A percentile compares a stretch with the other conserved stretches of the same genome.
These are phyloP conservation scores for Melanotaenia trifasciata DNA, from an alignment of 2,797 vertebrate species.

Conservation along the genomic window DNA sequence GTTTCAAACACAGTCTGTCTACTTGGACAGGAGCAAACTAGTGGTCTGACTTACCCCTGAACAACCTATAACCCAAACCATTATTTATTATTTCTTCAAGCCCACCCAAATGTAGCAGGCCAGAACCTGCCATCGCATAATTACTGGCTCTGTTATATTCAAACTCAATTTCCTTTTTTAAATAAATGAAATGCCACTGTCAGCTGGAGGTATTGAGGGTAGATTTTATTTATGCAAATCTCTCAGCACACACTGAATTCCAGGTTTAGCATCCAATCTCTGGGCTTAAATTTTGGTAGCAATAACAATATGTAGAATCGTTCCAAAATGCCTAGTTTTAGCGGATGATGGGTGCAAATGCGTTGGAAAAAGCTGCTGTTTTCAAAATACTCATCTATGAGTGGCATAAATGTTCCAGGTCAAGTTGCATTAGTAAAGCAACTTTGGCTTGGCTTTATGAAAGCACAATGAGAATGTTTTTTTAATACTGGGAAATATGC, in stretches of 20 bases:
- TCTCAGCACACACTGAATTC: neutral
- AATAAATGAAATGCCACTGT: neutral
- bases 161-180: neutral
- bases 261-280: neutral
- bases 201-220: no score
- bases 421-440: no score
- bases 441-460: no score
- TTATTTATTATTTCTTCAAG: neutral
- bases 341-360: no score
- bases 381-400: no score
- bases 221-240: neutral
- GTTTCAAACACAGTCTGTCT: neutral
- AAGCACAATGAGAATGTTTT: no score
- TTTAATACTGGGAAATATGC: no score
- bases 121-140: neutral
- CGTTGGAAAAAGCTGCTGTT: no score
- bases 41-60: neutral
- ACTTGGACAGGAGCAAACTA: neutral
- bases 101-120: neutral
- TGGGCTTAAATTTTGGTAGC: neutral
- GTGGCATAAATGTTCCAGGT: no score
- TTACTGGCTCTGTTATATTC: neutral
- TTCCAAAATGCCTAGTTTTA: no score
- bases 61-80: neutral
- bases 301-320: no score